Percentiles rank a stretch among this genome's conserved stretches.
Conservation (phyloP, 2,113 vertebrate species). For the Pelecanus crispus region DNA sequence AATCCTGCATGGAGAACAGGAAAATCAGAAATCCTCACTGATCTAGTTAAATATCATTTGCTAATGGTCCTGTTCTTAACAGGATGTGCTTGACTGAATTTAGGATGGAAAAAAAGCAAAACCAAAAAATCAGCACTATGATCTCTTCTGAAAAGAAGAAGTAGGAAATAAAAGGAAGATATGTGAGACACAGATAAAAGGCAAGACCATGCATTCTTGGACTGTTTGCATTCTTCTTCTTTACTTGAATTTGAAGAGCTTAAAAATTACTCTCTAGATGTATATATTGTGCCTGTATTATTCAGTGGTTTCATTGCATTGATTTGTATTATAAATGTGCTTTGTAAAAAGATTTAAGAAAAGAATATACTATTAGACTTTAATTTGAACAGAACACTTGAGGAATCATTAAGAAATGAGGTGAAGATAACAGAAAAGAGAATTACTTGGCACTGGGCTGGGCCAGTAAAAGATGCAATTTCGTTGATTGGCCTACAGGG, state of each 20-base stretch:
- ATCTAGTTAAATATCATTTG: background rate
- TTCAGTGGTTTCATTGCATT: background rate
- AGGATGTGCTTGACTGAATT: background rate
- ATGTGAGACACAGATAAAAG: background rate
- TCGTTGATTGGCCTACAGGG: slow-evolving; percentile 25
- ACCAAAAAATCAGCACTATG: background rate
- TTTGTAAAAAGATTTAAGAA: background rate
- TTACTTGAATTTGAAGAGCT: background rate
- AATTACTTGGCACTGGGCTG: background rate
- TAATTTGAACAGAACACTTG: slow-evolving; percentile 21
- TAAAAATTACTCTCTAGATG: background rate
- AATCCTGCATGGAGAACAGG: background rate
- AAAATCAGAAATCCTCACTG: background rate
- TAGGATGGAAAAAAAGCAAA: background rate
- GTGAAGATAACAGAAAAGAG: background rate
- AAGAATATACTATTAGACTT: background rate
- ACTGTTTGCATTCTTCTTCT: background rate
- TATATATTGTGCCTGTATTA: background rate
- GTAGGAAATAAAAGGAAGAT: background rate
- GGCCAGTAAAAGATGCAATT: slow-evolving; percentile 29
- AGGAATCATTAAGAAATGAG: slow-evolving; percentile 31
- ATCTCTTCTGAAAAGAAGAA: background rate
- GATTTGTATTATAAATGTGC: background rate
- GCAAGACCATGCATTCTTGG: background rate
- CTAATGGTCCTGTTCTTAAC: background rate